These are phyloP conservation scores for Epinotia brunnichana DNA, from an alignment of 2,888 invertebrate species.

Conservation along the genomic window DNA sequence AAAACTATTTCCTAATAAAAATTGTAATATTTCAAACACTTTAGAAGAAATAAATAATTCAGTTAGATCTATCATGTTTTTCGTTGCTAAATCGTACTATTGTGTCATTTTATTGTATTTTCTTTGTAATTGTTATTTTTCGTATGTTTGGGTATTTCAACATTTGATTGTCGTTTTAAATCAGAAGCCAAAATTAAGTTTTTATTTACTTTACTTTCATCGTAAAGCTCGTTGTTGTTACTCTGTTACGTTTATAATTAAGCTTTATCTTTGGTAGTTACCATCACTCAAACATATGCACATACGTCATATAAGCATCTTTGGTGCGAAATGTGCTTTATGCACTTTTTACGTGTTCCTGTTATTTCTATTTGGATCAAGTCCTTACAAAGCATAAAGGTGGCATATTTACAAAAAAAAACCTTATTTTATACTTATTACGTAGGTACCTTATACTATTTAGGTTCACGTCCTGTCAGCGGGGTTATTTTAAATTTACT, in stretches of 20 bases:
- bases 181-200: not conserved
- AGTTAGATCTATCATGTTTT: slow-evolving; percentile 23
- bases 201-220: not conserved
- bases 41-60: slow-evolving; percentile 25
- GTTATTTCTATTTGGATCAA: not conserved
- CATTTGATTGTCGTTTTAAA: not conserved
- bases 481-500: slow-evolving; percentile 3
- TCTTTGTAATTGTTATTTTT: slow-evolving; percentile 25
- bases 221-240: slow-evolving; percentile 4
- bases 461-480: slow-evolving; percentile 20
- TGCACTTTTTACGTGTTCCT: not conserved
- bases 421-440: slow-evolving; percentile 11
- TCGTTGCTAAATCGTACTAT: slow-evolving; percentile 36
- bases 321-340: not conserved
- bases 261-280: not conserved
- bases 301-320: not conserved
- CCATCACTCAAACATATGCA: not conserved
- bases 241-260: slow-evolving; percentile 8
- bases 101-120: slow-evolving; percentile 31
- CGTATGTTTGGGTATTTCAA: not conserved
- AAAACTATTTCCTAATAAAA: slow-evolving; percentile 26
- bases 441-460: not conserved
- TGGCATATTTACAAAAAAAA: slow-evolving; percentile 18
- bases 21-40: slow-evolving; percentile 12
- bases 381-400: not conserved